Percentiles rank a stretch among this genome's conserved stretches.
phyloP scores from a whole-genome alignment of 2,113 vertebrate genomes.

The Oxyura jamaicensis region DNA sequence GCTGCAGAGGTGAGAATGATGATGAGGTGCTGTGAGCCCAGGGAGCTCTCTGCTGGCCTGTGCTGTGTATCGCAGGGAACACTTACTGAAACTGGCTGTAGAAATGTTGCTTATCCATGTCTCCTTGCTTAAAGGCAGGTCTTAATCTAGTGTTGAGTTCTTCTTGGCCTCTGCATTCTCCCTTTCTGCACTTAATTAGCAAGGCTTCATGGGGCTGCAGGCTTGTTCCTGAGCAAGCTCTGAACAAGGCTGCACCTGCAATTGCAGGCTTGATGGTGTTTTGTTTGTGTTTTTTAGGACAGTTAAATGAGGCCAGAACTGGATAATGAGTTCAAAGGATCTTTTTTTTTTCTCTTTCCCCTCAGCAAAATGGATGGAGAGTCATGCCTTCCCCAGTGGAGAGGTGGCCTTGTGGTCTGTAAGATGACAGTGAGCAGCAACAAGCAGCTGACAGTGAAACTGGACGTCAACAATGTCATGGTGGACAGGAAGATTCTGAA shows the following conservation, averaged over 20 bases:
- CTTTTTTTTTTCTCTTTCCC: neutral
- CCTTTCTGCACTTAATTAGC: neutral
- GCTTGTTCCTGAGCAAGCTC: neutral
- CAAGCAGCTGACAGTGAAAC: constrained; percentile 27
- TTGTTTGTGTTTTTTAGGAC: neutral
- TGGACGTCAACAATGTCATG: constrained; percentile 83
- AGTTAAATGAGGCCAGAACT: neutral
- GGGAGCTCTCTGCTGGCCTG: constrained; percentile 42
- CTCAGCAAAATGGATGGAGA: constrained; percentile 77
- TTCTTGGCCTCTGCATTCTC: neutral
- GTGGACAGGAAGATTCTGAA: constrained; percentile 87
- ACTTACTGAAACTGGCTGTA: neutral
- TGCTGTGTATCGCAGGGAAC: neutral
- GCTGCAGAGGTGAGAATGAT: neutral
- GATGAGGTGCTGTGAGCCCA: neutral
- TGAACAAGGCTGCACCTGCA: neutral
- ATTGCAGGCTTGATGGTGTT: neutral
- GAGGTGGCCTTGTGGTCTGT: neutral
- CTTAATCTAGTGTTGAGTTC: neutral
- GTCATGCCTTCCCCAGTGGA: neutral
- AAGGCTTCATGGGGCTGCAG: neutral
- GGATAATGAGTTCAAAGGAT: neutral
- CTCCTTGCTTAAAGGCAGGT: neutral
- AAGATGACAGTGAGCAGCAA: neutral
- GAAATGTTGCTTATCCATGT: neutral